Conservation (phyloP, 30 jellyfish, hydroid and myxozoan species). For the Catostylus mosaicus region DNA sequence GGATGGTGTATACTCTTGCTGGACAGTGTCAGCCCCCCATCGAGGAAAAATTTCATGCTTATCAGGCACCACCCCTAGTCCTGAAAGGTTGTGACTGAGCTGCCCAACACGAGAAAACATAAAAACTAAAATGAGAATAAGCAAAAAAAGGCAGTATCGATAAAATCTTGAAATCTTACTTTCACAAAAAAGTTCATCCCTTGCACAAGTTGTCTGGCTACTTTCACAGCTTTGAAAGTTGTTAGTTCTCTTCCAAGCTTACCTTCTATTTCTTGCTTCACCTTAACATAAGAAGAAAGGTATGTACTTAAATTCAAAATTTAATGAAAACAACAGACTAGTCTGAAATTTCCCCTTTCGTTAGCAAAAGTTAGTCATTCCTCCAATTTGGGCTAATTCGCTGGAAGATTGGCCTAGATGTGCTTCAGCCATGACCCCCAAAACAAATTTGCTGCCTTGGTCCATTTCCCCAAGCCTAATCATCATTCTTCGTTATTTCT, state of each 20-base stretch:
- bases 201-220: conserved; percentile 58
- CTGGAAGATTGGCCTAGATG: neutral
- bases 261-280: conserved; percentile 37
- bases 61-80: too few species aligned
- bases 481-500: too few species aligned
- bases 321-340: neutral
- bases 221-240: conserved; percentile 47
- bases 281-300: conserved; percentile 22
- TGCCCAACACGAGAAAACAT: too few species aligned
- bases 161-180: conserved; percentile 1
- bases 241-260: conserved; percentile 31
- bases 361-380: neutral
- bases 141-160: too few species aligned
- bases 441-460: neutral
- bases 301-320: neutral
- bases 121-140: too few species aligned
- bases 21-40: too few species aligned
- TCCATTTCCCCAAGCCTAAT: neutral
- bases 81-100: too few species aligned
- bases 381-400: neutral
- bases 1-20: too few species aligned
- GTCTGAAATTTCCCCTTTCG: neutral
- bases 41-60: too few species aligned
- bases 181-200: conserved; percentile 59
- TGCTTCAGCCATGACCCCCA: neutral